phyloP scores from a whole-genome alignment of 2,113 vertebrate species.

The Brevimyrus niger region DNA sequence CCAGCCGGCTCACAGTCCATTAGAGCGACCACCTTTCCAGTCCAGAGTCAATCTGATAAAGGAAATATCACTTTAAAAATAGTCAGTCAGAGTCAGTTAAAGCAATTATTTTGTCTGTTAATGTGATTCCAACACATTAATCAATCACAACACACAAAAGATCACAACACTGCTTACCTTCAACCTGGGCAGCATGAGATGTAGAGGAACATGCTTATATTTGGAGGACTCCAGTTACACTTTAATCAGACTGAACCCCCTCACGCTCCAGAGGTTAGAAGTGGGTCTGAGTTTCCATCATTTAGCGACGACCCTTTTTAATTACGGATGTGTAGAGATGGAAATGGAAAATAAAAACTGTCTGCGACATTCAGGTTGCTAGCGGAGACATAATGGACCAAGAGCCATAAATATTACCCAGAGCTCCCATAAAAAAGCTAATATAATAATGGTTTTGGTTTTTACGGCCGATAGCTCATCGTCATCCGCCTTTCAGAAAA shows the following conservation, averaged over 20 bases:
- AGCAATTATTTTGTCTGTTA: neutral
- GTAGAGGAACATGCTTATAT: neutral
- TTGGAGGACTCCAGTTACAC: neutral
- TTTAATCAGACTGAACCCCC: neutral
- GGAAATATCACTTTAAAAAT: neutral
- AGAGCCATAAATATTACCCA: conserved; percentile 28
- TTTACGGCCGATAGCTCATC: conserved; percentile 22
- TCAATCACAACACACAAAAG: neutral
- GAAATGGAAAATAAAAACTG: conserved; percentile 10
- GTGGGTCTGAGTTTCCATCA: neutral
- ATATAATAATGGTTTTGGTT: conserved; percentile 26
- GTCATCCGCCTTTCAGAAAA: conserved; percentile 8
- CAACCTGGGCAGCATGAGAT: neutral
- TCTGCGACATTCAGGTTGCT: conserved; percentile 8
- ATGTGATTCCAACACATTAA: neutral
- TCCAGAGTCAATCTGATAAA: neutral
- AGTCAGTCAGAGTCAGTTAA: neutral
- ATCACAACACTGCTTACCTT: neutral
- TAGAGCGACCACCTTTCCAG: neutral
- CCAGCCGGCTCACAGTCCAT: neutral
- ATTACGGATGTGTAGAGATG: conserved; percentile 15
- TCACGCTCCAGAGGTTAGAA: neutral
- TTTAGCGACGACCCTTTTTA: conserved; percentile 8
- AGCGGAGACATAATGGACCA: conserved; percentile 28
- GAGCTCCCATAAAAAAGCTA: conserved; percentile 27